Base-by-base conservation (phyloP, 1,140 invertebrate species). In the Aphis craccivora region DNA sequence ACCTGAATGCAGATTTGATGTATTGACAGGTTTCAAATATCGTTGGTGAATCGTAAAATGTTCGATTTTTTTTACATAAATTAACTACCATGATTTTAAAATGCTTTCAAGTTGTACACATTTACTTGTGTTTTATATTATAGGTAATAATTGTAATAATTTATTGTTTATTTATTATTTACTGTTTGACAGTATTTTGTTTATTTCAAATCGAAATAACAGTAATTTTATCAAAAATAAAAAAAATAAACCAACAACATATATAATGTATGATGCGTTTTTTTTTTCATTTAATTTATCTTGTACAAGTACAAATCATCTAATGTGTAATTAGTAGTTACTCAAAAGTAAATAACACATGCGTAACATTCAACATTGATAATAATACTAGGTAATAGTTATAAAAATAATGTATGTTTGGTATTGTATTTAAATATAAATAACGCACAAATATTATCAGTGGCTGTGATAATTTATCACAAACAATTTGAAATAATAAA, bases 31-130 rank as follows among this genome's bases (percentile, higher is more conserved):
- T 84, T 35, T 35, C 6, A 87, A 45, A 87, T 18, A 87, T 53
- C 23, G 51, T 89, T 23, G 6, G 9, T 53, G 37, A 37, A 89
- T 37, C n/a, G 35, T 37, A 23, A n/a, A 35, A 87, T 30, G 30
- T 35, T 83, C 23, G 83, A 87, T n/a, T 87, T 45, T 87, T 37
- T 87, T 37, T 35, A 89, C 25, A 67, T 90, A 30, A 40, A 60
- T 25, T 90, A 60, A 60, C 53, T 90, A 43, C 30, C 43, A 90
- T 90, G 37, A 9, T 90, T 90, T 90, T 67, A 90, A 90, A 90
- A 67, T 43, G 35, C 53, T 90, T 90, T 90, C 9, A 90, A 60
- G 53, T 90, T 90, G 30, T 51, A 88, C 35, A n/a, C 86, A 88
- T 51, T 88, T 9, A 35, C 18, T 88, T 86, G 22, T 35, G 87